Percentiles rank a stretch among this genome's conserved stretches.
Conservation (phyloP, 2,797 vertebrate species). For the Microhierax caerulescens region DNA sequence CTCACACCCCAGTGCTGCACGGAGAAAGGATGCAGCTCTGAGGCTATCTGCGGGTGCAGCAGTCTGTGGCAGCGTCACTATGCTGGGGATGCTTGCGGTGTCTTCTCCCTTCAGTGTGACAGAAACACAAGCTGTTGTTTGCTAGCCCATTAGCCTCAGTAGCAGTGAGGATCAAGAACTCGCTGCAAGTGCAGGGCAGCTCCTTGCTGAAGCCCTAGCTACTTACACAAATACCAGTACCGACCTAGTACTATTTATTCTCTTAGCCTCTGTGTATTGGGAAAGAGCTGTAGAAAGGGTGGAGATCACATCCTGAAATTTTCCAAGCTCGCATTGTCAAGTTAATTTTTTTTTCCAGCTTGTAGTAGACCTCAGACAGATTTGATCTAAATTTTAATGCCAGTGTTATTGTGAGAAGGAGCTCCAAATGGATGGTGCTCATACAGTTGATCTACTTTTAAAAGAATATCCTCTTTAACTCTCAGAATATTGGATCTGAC, state of each 20-base stretch:
- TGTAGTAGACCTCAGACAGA: background rate
- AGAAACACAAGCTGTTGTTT: background rate
- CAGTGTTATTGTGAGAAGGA: background rate
- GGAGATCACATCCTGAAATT: background rate
- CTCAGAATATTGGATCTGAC: background rate
- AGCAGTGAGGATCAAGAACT: background rate
- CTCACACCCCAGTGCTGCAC: fast-evolving
- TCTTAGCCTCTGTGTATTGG: background rate
- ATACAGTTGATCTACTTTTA: background rate
- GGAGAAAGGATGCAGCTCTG: background rate
- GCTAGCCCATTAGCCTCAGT: background rate
- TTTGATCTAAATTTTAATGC: background rate
- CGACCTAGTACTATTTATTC: background rate
- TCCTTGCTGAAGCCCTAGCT: background rate
- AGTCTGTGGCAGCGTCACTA: background rate
- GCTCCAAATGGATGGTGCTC: background rate
- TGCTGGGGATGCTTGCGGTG: fast-evolving
- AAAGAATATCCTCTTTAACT: background rate
- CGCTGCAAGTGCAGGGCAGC: fast-evolving
- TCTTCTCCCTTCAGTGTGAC: background rate
- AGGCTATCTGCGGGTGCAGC: background rate
- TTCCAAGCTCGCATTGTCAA: background rate
- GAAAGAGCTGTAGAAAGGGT: background rate
- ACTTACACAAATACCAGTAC: background rate
- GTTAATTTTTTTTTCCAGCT: background rate